Evolutionary conservation across 1,140 invertebrate genomes (phyloP), one percentile per base, ranked within the genome.

Genomic region (Orius insidiosus): DNA sequence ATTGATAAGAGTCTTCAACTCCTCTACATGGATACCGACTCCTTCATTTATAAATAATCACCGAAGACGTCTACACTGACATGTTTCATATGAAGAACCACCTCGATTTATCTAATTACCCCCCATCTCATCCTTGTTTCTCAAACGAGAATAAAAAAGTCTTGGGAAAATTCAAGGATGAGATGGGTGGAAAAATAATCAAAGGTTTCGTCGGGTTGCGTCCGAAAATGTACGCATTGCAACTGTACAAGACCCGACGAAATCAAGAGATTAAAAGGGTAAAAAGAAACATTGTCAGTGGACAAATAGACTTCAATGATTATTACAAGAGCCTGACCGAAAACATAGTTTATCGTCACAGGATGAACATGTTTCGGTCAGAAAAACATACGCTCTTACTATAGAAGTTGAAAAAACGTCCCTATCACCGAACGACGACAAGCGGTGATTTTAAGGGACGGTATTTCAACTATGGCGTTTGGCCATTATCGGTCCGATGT

Each of bases 101-200:
- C 8, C 24, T 56, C 46, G 55, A 54, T 47, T 49, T 49, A 0
- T 48, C 43, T 13, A 48, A 56, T 39, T 58, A 52, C 38, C 47
- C 52, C 8, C 33, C 5, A 31, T 40, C 49, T 48, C 49, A 52
- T 47, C 31, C 36, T 24, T 39, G 38, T 13, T 52, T 45, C 33
- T 45, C 34, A n/a, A 13, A 41, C 14, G 18, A 31, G 8, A 53
- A 53, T 39, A 68, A 67, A 54, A n/a, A 70, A 71, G 59, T 65
- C 3, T 14, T 65, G 2, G 65, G 67, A 4, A 60, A 65, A 55
- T 62, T 69, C 52, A 71, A 68, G 56, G 65, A 68, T 58, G 67
- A 71, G 55, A 55, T 55, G 16, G 58, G 56, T 49, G 61, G 61
- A 5, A 47, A 46, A 45, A 54, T 60, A 33, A 58, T 68, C 36